These are phyloP conservation scores for Cenopis cana DNA, from an alignment of 2,888 invertebrate species.

Conservation along the genomic window DNA sequence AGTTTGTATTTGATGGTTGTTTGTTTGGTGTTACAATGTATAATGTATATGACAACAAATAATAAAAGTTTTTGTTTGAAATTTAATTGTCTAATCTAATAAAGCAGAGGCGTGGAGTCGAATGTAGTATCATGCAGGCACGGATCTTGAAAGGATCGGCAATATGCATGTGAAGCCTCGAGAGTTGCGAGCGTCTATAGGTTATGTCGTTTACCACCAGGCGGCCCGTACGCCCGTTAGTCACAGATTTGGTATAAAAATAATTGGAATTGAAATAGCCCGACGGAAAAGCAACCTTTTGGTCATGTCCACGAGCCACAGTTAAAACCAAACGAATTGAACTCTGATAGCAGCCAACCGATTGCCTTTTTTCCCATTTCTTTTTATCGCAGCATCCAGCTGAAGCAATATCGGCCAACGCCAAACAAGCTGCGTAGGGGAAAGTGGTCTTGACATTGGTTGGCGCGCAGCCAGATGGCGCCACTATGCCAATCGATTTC, in stretches of 20 bases:
- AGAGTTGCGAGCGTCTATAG: too few species aligned
- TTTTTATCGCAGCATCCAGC: not conserved
- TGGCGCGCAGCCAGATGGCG: slow-evolving; percentile 37
- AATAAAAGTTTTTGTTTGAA: not conserved
- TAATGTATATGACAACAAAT: not conserved
- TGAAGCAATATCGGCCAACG: slow-evolving; percentile 16
- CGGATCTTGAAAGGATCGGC: too few species aligned
- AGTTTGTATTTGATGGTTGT: not conserved
- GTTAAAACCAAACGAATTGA: not conserved
- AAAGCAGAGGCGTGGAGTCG: not conserved
- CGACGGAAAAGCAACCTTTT: not conserved
- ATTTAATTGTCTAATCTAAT: not conserved
- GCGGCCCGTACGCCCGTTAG: too few species aligned
- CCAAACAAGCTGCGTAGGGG: slow-evolving; percentile 14
- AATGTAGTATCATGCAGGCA: not conserved
- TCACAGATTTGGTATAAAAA: too few species aligned
- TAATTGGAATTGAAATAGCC: not conserved
- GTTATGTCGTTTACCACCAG: too few species aligned
- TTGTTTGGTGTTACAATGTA: not conserved
- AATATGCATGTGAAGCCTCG: too few species aligned
- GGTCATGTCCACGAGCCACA: not conserved
- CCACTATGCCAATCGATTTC: slow-evolving; percentile 9
- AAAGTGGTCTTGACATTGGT: slow-evolving; percentile 37
- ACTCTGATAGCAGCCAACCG: not conserved
- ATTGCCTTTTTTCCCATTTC: not conserved